Conservation (phyloP, 1,140 invertebrate species). For the Lepidurus apus region DNA sequence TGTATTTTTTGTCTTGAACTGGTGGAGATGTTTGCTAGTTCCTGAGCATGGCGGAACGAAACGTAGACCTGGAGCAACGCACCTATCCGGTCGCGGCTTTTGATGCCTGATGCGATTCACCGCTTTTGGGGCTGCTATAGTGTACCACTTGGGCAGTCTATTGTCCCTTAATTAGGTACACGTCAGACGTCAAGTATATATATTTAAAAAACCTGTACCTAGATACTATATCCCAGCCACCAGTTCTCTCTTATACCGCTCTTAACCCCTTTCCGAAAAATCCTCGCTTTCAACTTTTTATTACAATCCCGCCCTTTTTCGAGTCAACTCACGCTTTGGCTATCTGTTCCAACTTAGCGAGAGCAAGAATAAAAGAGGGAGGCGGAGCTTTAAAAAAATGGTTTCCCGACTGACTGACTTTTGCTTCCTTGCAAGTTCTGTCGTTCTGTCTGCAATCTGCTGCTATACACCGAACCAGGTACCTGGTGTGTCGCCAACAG, state of each 20-base stretch:
- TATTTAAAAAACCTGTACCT: background rate
- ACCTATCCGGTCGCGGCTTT: slow-evolving; percentile 10
- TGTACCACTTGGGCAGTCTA: background rate
- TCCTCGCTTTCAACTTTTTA: background rate
- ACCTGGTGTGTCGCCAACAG: no score
- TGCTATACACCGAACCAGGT: no score
- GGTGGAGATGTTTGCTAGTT: background rate
- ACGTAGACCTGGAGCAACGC: slow-evolving; percentile 3
- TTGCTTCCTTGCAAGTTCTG: no score
- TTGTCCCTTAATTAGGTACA: slow-evolving; percentile 22
- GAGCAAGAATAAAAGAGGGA: background rate
- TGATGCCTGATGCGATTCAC: slow-evolving; percentile 6
- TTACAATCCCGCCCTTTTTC: background rate
- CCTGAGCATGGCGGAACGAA: slow-evolving; percentile 9
- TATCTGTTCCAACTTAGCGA: background rate
- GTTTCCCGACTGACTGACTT: background rate
- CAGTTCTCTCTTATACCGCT: background rate
- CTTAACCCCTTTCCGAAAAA: background rate
- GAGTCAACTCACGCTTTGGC: background rate
- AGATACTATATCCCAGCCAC: no score
- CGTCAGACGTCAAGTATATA: background rate
- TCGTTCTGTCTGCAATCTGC: no score
- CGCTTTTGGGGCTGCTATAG: slow-evolving; percentile 1
- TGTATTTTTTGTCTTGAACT: background rate
- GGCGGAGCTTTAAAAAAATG: background rate